Percentiles rank a stretch among this genome's conserved stretches.
Conservation (phyloP, 2,113 vertebrate genomes). For the Coptodon rendalli region DNA sequence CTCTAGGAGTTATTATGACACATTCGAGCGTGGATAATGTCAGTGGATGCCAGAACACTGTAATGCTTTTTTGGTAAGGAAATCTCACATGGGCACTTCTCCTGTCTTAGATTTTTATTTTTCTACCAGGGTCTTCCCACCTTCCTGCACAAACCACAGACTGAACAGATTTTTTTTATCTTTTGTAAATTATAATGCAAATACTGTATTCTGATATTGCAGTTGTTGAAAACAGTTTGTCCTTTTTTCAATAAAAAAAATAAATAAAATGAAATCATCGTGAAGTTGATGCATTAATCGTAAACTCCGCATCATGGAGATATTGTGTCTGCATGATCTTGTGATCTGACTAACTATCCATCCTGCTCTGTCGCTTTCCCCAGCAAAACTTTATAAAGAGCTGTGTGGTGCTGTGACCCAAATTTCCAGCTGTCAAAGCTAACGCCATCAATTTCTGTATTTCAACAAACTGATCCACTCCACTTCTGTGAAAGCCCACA, state of each 20-base stretch:
- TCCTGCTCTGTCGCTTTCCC: not conserved
- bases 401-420: constrained; percentile 1
- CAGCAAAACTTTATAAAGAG: not conserved
- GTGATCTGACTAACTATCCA: not conserved
- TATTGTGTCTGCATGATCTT: not conserved
- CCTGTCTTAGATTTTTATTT: constrained; percentile 54
- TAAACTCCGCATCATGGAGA: not conserved
- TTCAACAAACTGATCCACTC: constrained; percentile 28
- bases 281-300: not conserved
- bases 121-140: constrained; percentile 79
- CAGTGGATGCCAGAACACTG: constrained; percentile 6
- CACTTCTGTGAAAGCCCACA: not conserved
- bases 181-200: constrained; percentile 61
- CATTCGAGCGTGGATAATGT: not conserved
- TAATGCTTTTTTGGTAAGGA: constrained; percentile 2
- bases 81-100: constrained; percentile 17
- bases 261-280: not conserved
- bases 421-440: constrained; percentile 36
- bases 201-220: constrained; percentile 74
- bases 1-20: not conserved
- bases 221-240: constrained; percentile 57
- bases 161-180: constrained; percentile 85
- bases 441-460: constrained; percentile 22
- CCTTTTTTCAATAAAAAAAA: constrained; percentile 62
- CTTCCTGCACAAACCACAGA: constrained; percentile 87